Percentiles rank a stretch among this genome's conserved stretches.
phyloP scores from a whole-genome alignment of 1,140 invertebrate species.

The Diorhabda carinulata region DNA sequence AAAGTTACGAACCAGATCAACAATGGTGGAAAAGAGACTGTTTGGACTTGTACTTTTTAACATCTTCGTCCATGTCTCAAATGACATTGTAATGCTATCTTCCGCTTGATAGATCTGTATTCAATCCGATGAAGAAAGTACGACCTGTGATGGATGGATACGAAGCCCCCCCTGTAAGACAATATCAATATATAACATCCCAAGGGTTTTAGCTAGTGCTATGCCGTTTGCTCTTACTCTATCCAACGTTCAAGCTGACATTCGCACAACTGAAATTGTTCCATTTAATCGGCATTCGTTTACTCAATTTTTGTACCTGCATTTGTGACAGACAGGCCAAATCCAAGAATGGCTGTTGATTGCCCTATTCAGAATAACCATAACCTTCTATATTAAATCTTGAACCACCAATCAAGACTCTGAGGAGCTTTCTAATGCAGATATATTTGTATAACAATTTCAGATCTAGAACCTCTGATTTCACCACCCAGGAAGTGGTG shows the following conservation, averaged over 20 bases:
- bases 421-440: too few species aligned
- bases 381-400: too few species aligned
- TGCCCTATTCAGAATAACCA: not conserved
- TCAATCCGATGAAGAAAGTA: constrained; percentile 38
- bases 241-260: too few species aligned
- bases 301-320: constrained; percentile 43
- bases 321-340: constrained; percentile 8
- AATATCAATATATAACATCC: too few species aligned
- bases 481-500: too few species aligned
- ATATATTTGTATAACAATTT: too few species aligned
- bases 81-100: constrained; percentile 32
- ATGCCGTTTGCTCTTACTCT: too few species aligned
- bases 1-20: not conserved
- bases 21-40: not conserved
- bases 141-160: constrained; percentile 27
- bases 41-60: not conserved
- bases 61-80: not conserved
- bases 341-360: constrained; percentile 10
- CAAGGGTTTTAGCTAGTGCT: too few species aligned
- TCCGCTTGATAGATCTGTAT: constrained; percentile 50
- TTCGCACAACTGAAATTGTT: too few species aligned
- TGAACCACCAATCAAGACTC: not conserved
- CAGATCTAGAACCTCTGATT: too few species aligned
- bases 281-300: constrained; percentile 30
- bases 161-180: constrained; percentile 23